Conservation (phyloP, 2,797 vertebrate species). For the Graptemys geographica region DNA sequence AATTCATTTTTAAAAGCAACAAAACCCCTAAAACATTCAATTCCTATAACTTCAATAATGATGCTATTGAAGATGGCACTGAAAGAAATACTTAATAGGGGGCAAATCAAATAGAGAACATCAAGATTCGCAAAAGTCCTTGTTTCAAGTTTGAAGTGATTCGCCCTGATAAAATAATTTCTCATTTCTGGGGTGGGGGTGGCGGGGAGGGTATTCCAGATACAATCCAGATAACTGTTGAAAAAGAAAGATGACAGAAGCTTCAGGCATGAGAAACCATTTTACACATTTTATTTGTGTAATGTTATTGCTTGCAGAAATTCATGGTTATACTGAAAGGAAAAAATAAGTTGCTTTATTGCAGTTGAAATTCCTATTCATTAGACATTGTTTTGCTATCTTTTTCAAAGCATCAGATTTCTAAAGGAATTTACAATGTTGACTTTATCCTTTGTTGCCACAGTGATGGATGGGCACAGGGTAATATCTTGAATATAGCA, state of each 20-base stretch:
- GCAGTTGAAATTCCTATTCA: background rate
- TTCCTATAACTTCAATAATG: background rate
- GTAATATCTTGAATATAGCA: background rate
- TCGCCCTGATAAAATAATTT: background rate
- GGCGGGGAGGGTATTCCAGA: background rate
- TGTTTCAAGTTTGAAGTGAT: background rate
- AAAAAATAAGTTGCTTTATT: background rate
- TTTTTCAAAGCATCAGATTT: background rate
- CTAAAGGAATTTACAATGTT: background rate
- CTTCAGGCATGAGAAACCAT: background rate
- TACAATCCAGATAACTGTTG: background rate
- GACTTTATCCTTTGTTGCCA: background rate
- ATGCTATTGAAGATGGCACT: background rate
- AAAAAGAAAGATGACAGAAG: background rate
- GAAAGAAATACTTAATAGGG: background rate
- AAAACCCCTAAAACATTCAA: background rate
- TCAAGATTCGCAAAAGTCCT: background rate
- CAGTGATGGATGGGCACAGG: background rate
- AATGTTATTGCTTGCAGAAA: background rate
- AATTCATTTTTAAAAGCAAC: slow-evolving; percentile 16
- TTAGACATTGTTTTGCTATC: background rate
- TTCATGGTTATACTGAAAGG: background rate
- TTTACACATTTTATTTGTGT: background rate
- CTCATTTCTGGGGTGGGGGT: background rate
- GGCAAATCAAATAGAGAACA: background rate